phyloP scores from a whole-genome alignment of 30 jellyfish, hydroid and myxozoan genomes.

The Chrysaora quinquecirrha region DNA sequence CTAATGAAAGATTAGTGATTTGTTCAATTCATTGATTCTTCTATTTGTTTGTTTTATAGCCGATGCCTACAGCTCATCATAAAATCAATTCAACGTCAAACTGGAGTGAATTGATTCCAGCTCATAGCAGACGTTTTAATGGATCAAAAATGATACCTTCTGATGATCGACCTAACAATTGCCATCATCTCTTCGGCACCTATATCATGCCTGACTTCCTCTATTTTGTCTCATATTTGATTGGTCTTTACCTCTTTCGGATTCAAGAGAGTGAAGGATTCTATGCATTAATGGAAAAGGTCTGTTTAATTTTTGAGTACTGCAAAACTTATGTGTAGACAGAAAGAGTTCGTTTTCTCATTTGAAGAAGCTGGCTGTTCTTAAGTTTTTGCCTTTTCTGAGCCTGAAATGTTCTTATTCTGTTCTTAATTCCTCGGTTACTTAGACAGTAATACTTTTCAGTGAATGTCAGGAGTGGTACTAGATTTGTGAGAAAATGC shows the following conservation, averaged over 20 bases:
- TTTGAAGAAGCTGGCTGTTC: too few species aligned
- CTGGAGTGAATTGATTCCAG: slow-evolving; percentile 79
- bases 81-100: slow-evolving; percentile 4
- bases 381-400: too few species aligned
- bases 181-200: slow-evolving; percentile 90
- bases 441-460: too few species aligned
- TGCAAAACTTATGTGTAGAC: neutral
- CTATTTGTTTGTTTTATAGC: neutral
- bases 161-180: slow-evolving; percentile 16
- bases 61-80: neutral
- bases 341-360: too few species aligned
- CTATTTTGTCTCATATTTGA: slow-evolving; percentile 85
- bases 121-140: slow-evolving; percentile 8
- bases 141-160: neutral
- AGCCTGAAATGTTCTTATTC: too few species aligned
- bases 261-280: slow-evolving; percentile 94
- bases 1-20: too few species aligned
- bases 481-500: too few species aligned
- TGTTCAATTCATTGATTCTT: too few species aligned
- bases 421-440: too few species aligned
- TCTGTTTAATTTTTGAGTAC: slow-evolving; percentile 1
- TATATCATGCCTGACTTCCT: slow-evolving; percentile 83
- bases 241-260: slow-evolving; percentile 93
- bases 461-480: too few species aligned
- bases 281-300: slow-evolving; percentile 98